Evolutionary conservation across 2,113 vertebrate genomes (phyloP).

Genomic region (Uria lomvia): DNA sequence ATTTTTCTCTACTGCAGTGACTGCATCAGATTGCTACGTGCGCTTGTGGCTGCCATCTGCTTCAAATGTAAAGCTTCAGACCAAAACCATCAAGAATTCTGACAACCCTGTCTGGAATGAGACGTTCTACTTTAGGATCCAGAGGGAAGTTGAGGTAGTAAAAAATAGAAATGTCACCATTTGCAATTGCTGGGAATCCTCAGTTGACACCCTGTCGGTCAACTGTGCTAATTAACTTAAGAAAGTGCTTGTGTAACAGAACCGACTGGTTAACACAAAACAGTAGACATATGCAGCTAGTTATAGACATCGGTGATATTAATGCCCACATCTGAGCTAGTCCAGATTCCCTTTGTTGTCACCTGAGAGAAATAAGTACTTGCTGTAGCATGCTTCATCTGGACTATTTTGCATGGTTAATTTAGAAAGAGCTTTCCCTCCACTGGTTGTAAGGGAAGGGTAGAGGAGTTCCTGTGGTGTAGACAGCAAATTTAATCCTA

Average conservation of each 20-base stretch:
- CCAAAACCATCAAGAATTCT: constrained; percentile 75
- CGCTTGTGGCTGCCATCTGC: constrained; percentile 81
- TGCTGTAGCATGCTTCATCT: not conserved
- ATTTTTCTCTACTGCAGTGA: constrained; percentile 63
- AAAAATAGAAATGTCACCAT: not conserved
- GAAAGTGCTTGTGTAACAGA: not conserved
- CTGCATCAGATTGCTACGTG: constrained; percentile 81
- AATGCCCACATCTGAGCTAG: not conserved
- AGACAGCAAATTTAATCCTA: not conserved
- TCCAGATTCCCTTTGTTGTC: not conserved
- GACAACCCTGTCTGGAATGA: constrained; percentile 84
- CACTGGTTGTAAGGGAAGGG: not conserved
- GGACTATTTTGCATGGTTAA: not conserved
- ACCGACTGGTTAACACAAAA: not conserved
- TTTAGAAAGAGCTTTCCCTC: not conserved
- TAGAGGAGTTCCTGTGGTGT: not conserved
- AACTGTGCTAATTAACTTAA: not conserved
- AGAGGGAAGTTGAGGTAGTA: constrained; percentile 80
- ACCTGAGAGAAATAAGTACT: not conserved
- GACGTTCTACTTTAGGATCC: constrained; percentile 81
- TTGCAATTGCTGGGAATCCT: not conserved
- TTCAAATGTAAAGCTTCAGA: constrained; percentile 67
- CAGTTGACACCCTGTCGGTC: not conserved
- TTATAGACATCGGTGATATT: not conserved
- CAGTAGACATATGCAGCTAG: not conserved